Percentiles rank a stretch among this genome's conserved stretches.
These are phyloP conservation scores for Lathronympha strigana DNA, from an alignment of 2,888 invertebrate genomes.

Conservation along the genomic window DNA sequence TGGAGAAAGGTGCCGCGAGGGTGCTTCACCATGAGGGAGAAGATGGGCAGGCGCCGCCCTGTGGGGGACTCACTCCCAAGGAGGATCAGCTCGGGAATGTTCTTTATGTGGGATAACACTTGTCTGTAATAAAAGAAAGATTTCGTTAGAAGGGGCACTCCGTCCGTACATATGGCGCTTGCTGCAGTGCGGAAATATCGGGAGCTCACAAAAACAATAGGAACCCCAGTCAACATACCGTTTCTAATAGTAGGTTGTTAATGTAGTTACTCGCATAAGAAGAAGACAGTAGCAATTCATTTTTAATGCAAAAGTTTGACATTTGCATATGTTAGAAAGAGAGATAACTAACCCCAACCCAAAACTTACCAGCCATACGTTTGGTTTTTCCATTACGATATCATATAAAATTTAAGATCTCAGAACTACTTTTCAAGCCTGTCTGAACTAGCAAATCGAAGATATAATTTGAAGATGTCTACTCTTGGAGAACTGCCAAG, in stretches of 20 bases:
- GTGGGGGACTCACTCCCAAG: constrained; percentile 88
- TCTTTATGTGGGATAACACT: constrained; percentile 90
- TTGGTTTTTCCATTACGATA: too few relatives aligned
- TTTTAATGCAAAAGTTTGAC: too few relatives aligned
- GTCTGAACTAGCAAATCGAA: background rate
- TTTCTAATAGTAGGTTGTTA: too few relatives aligned
- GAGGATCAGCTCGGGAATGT: constrained; percentile 91
- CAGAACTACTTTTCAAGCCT: background rate
- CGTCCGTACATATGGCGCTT: too few relatives aligned
- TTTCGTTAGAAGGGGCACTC: background rate
- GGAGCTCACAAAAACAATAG: too few relatives aligned
- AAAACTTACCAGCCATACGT: too few relatives aligned
- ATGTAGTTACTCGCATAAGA: too few relatives aligned
- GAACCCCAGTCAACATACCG: too few relatives aligned
- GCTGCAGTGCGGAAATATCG: too few relatives aligned
- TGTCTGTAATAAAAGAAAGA: constrained; percentile 83
- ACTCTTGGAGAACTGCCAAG: constrained; percentile 3
- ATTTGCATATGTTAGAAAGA: too few relatives aligned
- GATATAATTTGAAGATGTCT: background rate
- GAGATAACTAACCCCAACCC: too few relatives aligned
- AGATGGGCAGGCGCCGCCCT: constrained; percentile 89
- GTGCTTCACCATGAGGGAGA: constrained; percentile 94
- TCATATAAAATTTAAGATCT: background rate
- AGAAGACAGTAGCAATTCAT: too few relatives aligned
- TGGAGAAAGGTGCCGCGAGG: constrained; percentile 92